These are phyloP conservation scores for Drosophila mauritiana DNA, from an alignment of 1,140 invertebrate genomes.

Conservation along the genomic window DNA sequence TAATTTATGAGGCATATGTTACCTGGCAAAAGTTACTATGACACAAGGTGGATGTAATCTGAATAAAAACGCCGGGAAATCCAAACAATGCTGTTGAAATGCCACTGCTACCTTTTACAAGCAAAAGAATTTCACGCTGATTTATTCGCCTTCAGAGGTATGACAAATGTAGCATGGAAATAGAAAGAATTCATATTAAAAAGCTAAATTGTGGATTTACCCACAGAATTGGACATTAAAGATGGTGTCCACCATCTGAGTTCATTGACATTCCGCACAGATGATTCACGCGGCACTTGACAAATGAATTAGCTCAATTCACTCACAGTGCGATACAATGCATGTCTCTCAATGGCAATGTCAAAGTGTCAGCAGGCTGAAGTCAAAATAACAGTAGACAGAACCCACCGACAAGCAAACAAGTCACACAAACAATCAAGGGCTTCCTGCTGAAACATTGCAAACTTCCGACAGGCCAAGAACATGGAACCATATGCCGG, in stretches of 20 bases:
- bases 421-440: conserved; percentile 70
- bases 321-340: conserved; percentile 66
- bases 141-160: conserved; percentile 57
- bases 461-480: conserved; percentile 77
- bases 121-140: conserved; percentile 74
- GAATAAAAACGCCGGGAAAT: conserved; percentile 44
- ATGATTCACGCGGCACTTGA: conserved; percentile 75
- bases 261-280: conserved; percentile 44
- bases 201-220: not conserved
- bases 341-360: conserved; percentile 72
- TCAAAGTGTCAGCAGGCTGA: conserved; percentile 78
- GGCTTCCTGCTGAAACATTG: conserved; percentile 81
- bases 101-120: conserved; percentile 48
- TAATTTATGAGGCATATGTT: conserved; percentile 80
- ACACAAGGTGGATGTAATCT: conserved; percentile 29
- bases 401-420: conserved; percentile 41
- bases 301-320: conserved; percentile 79
- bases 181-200: conserved; percentile 18
- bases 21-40: conserved; percentile 64
- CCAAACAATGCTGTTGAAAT: conserved; percentile 64
- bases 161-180: conserved; percentile 26
- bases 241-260: not conserved
- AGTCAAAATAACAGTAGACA: conserved; percentile 74
- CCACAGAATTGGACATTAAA: not conserved
- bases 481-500: conserved; percentile 71